Evolutionary conservation across 92 coral and sea anemone species (phyloP).

Genomic region (Phymanthus crucifer): DNA sequence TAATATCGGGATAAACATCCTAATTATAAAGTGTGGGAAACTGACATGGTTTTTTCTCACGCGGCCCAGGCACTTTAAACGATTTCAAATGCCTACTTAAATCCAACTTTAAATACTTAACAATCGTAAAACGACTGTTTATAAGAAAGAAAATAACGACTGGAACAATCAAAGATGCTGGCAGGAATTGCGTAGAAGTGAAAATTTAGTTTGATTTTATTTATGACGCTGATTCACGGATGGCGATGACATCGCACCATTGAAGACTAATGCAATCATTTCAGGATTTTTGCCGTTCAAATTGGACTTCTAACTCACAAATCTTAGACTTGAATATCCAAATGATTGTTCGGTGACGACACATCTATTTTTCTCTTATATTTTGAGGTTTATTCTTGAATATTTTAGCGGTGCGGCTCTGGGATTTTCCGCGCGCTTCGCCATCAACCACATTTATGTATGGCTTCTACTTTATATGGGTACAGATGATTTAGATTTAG

Average conservation of each 20-base stretch:
- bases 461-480: too few species aligned
- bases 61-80: constrained; percentile 26
- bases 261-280: background rate
- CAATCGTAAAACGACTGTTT: constrained; percentile 22
- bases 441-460: too few species aligned
- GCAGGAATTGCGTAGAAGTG: background rate
- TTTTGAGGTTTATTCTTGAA: background rate
- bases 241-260: background rate
- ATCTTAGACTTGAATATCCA: background rate
- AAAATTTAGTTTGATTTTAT: background rate
- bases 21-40: constrained; percentile 47
- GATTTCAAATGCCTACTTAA: constrained; percentile 16
- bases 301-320: background rate
- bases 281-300: background rate
- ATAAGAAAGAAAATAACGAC: background rate
- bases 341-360: background rate
- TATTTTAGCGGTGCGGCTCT: too few species aligned
- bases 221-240: too few species aligned
- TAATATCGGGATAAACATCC: constrained; percentile 20
- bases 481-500: too few species aligned
- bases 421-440: too few species aligned
- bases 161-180: background rate
- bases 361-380: too few species aligned
- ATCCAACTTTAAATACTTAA: constrained; percentile 35
- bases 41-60: constrained; percentile 42